Evolutionary conservation across 2,888 invertebrate species (phyloP), one percentile per base, ranked within the genome.

Genomic region (Hypselothyrea guttata): DNA sequence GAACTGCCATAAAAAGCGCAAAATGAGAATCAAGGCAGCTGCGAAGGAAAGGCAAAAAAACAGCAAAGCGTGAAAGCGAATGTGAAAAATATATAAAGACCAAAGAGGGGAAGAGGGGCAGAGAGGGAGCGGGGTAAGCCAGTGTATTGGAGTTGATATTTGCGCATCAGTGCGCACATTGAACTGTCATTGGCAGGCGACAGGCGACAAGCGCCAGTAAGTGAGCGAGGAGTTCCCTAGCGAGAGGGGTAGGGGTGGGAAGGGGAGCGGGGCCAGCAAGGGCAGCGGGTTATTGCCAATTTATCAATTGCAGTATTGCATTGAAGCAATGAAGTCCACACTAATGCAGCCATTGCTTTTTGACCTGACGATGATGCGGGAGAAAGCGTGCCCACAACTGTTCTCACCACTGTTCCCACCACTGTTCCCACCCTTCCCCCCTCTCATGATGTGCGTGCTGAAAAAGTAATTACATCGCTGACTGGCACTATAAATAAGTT

Each of bases 81-180:
- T 67, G 62, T 72, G 72, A 52, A 58, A 35, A 22, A 41, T 53
- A 54, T 49, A 53, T 35, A 22, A 54, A 11, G 18, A 27, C 18
- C 30, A 13, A 22, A 8, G 12, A 8, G 12, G 13, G 2, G 13
- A 7, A 51, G 34, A 11, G 31, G 11, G 5, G n/a, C n/a, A 4
- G n/a, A 4, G 18, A 16, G 45, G 3, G 1, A 12, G 4, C 34
- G 41, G 34, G 15, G 46, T 16, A 51, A 57, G 51, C 18, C 72
- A 47, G 78, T 84, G 79, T 78, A 86, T 76, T 85, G 81, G 46
- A 83, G 77, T 84, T 79, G 68, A 86, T 84, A 79, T 79, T 81
- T 75, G 70, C 82, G 72, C 87, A 76, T 86, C 87, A 84, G 62
- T 79, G 87, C 70, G 68, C 84, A 72, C 86, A 86, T 86, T 87